Conservation (phyloP, 2,888 invertebrate species). For the Netelia fuscicornis region DNA sequence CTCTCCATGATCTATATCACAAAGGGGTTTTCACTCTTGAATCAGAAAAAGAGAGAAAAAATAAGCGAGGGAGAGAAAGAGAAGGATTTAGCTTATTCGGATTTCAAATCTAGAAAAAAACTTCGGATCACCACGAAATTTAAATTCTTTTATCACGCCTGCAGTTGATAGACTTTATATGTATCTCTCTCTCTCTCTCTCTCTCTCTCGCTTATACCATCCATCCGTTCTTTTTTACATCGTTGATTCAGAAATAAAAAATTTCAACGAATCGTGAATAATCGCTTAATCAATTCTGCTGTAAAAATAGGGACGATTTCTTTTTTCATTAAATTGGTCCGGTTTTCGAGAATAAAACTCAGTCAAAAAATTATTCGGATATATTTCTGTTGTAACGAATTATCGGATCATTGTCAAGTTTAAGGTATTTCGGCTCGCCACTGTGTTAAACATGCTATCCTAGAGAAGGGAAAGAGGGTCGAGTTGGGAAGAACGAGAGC, state of each 20-base stretch:
- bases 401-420: neutral
- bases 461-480: neutral
- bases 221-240: slow-evolving; percentile 3
- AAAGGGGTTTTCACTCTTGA: slow-evolving; percentile 29
- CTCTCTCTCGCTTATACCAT: neutral
- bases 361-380: too few relatives aligned
- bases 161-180: slow-evolving; percentile 33
- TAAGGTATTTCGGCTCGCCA: neutral
- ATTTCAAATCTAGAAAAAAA: slow-evolving; percentile 47
- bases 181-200: neutral
- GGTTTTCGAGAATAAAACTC: too few relatives aligned
- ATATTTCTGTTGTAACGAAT: neutral
- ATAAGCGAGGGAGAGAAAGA: neutral
- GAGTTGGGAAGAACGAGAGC: neutral
- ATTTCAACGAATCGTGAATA: too few relatives aligned
- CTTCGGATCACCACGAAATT: slow-evolving; percentile 56
- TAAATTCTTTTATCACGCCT: slow-evolving; percentile 52
- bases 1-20: slow-evolving; percentile 10
- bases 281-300: too few relatives aligned
- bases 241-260: neutral
- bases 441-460: neutral
- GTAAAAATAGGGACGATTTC: too few relatives aligned
- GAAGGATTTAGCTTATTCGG: slow-evolving; percentile 55
- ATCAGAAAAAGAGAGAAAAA: neutral
- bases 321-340: too few relatives aligned